phyloP scores from a whole-genome alignment of 2,113 vertebrate genomes.

The Notarius lentiginosus region DNA sequence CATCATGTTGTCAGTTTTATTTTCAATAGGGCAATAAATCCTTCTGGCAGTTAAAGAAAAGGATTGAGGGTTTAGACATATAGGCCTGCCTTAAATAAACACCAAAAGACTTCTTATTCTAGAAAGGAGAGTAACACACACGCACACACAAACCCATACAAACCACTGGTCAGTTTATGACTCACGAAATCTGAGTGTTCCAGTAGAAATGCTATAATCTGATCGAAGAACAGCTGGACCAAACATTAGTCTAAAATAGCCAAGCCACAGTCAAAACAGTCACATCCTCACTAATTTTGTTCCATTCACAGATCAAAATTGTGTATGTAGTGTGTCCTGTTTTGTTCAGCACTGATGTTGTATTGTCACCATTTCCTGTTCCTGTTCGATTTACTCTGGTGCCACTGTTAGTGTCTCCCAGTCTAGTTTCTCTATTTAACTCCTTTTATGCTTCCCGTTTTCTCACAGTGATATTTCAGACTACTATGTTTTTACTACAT shows the following conservation, averaged over 20 bases:
- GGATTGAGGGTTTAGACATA: not conserved
- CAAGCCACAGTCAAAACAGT: not conserved
- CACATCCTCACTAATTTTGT: not conserved
- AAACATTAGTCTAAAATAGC: constrained; percentile 2
- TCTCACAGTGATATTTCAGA: not conserved
- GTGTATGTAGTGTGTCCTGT: not conserved
- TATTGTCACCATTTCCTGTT: not conserved
- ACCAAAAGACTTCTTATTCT: constrained; percentile 15
- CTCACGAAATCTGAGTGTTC: constrained; percentile 16
- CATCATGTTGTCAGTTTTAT: constrained; percentile 8
- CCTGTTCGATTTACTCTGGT: not conserved
- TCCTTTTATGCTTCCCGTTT: not conserved
- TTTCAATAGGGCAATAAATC: not conserved
- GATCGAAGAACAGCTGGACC: constrained; percentile 19
- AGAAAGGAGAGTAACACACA: not conserved
- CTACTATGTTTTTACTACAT: not conserved
- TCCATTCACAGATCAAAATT: not conserved
- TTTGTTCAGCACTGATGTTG: not conserved
- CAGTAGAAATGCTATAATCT: constrained; percentile 34
- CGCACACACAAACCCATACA: not conserved
- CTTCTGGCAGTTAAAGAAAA: constrained; percentile 19
- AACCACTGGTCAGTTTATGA: constrained; percentile 35
- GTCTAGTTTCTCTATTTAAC: not conserved
- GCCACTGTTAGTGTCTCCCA: not conserved
- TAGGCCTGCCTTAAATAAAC: not conserved